Evolutionary conservation across 2,113 vertebrate species (phyloP), one percentile per base, ranked within the genome.

Genomic region (Nerophis lumbriciformis): DNA sequence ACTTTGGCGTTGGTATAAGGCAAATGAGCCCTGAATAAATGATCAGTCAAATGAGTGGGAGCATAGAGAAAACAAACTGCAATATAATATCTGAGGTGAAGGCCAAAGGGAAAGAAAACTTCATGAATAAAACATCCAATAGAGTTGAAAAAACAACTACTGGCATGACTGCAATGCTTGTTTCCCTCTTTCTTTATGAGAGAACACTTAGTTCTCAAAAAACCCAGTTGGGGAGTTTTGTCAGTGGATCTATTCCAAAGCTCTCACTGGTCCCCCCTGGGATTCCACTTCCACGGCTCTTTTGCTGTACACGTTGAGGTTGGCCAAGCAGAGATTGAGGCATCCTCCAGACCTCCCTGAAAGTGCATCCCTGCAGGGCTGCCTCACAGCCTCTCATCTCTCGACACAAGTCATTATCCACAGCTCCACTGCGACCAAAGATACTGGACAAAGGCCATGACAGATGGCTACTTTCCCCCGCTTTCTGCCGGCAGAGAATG

Each of bases 371-470:
- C 68, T 21, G 63, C 62, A 42, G 45, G 61, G 53, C 59, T 14
- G 54, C 65, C 58, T 50, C 69, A 59, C 35, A 66, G 59, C 6
- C 60, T 48, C 72, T 68, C 73, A 65, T 63, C 61, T 61, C 72
- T 76, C 67, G 51, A 62, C 59, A 75, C 55, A 51, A 77, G 75
- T 79, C 71, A 67, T 79, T 77, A 82, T 66, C 71, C 55, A 59
- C 48, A 35, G 59, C 51, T 70, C 55, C 56, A 58, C 75, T 68
- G 66, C 15, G 47, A 50, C 53, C 59, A 63, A 11, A 65, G 58
- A 66, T 42, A 58, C 63, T 61, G 64, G 65, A 76, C 65, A 62
- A 42, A 77, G 75, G 66, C 65, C 68, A 63, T 15, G 64, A 52
- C 71, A 73, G 69, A 76, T 68, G 77, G 79, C 65, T n/a, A 71